Evolutionary conservation across 2,113 vertebrate genomes (phyloP).

Genomic region (Syngnathus typhle): DNA sequence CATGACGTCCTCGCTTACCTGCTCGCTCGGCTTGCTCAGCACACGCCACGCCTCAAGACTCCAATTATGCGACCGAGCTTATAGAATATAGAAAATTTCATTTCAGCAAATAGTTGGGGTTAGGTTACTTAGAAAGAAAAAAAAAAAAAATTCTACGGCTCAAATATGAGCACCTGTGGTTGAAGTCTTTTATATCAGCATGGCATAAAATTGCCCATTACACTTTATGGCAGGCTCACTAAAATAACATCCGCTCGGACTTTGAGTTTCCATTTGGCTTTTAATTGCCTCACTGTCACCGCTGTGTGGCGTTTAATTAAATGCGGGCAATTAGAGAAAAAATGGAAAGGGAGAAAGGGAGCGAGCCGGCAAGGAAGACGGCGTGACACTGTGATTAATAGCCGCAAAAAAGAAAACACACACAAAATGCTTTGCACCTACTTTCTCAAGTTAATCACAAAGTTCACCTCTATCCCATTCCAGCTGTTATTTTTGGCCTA

Average conservation of each 20-base stretch:
- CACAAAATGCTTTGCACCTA: constrained; percentile 56
- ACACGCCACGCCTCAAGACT: too few relatives aligned
- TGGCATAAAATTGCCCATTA: background rate
- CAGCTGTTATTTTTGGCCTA: constrained; percentile 24
- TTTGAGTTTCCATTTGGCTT: constrained; percentile 45
- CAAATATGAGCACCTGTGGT: background rate
- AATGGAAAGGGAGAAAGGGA: constrained; percentile 61
- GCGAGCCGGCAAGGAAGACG: constrained; percentile 37
- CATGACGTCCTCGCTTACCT: background rate
- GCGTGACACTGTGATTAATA: constrained; percentile 48
- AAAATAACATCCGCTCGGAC: constrained; percentile 22
- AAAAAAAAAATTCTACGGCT: background rate
- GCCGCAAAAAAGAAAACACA: constrained; percentile 38
- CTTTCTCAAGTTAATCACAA: constrained; percentile 70
- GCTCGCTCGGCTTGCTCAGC: background rate
- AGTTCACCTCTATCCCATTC: constrained; percentile 57
- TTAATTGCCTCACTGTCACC: constrained; percentile 63
- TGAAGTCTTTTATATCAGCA: background rate
- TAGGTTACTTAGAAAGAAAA: background rate
- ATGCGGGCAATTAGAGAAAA: constrained; percentile 67
- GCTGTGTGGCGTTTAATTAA: constrained; percentile 69
- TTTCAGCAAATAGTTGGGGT: too few relatives aligned
- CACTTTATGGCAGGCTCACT: background rate
- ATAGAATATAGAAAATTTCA: too few relatives aligned
- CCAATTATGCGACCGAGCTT: too few relatives aligned